Evolutionary conservation across 2,888 invertebrate species (phyloP).

Genomic region (Netelia melanura): DNA sequence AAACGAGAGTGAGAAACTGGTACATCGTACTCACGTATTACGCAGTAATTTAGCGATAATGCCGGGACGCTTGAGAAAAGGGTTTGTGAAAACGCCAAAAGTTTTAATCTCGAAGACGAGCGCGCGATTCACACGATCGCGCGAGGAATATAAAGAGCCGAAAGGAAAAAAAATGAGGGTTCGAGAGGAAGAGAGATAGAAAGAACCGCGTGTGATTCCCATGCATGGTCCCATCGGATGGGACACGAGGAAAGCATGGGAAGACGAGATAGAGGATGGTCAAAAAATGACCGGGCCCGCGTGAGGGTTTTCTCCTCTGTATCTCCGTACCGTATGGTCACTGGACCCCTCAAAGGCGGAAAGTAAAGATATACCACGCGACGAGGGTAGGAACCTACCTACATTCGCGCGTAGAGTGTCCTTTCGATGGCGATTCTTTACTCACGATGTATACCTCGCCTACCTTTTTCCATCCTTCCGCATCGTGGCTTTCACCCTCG

Average conservation of each 20-base stretch:
- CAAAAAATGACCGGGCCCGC: constrained; percentile 55
- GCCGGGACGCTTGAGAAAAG: background rate
- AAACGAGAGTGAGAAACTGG: constrained; percentile 43
- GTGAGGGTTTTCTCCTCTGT: constrained; percentile 46
- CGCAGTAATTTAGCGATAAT: constrained; percentile 45
- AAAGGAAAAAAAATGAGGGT: background rate
- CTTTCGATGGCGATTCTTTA: constrained; percentile 55
- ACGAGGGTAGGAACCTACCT: background rate
- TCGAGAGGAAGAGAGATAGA: background rate
- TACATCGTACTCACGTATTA: constrained; percentile 53
- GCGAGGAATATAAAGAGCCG: background rate
- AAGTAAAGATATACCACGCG: constrained; percentile 4
- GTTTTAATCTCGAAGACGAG: background rate
- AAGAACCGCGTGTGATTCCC: constrained; percentile 38
- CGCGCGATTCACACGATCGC: background rate
- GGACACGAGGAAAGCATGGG: constrained; percentile 27
- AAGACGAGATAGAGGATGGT: constrained; percentile 63
- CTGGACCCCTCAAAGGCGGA: constrained; percentile 60
- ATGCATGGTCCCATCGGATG: constrained; percentile 18
- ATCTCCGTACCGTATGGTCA: constrained; percentile 52
- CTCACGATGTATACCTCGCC: background rate
- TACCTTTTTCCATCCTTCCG: constrained; percentile 25
- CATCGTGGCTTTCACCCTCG: background rate
- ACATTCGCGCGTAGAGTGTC: constrained; percentile 58
- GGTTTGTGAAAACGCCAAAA: background rate